These are phyloP conservation scores for Sphenopsis melanotis DNA, from an alignment of 2,797 vertebrate genomes.

Conservation along the genomic window DNA sequence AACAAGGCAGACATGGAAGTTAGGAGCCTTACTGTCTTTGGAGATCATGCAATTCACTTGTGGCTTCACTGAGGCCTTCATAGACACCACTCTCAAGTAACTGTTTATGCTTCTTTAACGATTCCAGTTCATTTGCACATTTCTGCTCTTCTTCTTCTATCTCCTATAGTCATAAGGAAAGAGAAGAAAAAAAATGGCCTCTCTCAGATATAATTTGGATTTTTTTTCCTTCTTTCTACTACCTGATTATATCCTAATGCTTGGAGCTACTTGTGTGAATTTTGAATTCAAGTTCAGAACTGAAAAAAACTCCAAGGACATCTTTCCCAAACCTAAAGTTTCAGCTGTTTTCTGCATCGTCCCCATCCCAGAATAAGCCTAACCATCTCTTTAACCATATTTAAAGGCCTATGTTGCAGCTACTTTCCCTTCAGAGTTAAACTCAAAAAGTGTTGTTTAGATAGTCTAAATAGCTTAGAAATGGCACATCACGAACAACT, in stretches of 20 bases:
- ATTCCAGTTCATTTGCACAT: slow-evolving; percentile 69
- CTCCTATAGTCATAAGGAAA: slow-evolving; percentile 51
- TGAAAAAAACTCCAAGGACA: not conserved
- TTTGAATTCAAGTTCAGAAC: not conserved
- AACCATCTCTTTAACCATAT: not conserved
- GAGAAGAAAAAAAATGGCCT: not conserved
- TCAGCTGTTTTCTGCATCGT: not conserved
- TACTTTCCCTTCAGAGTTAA: not conserved
- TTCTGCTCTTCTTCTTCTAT: slow-evolving; percentile 74
- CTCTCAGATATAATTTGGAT: not conserved
- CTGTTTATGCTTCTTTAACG: slow-evolving; percentile 73
- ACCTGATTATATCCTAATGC: not conserved
- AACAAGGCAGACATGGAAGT: not conserved
- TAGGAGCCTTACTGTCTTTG: slow-evolving; percentile 70
- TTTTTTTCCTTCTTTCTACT: not conserved
- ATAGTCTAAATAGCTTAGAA: not conserved
- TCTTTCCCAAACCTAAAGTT: not conserved
- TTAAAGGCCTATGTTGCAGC: not conserved
- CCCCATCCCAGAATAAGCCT: not conserved
- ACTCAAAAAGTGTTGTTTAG: not conserved
- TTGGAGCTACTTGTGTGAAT: too few species aligned
- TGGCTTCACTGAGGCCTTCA: slow-evolving; percentile 75
- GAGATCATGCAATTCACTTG: slow-evolving; percentile 69
- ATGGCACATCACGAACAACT: not conserved
- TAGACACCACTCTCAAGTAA: slow-evolving; percentile 74